A percentile compares a stretch with the other conserved stretches of the same genome.
phyloP scores from a whole-genome alignment of 2,888 invertebrate species.

The Fragum whitleyi region DNA sequence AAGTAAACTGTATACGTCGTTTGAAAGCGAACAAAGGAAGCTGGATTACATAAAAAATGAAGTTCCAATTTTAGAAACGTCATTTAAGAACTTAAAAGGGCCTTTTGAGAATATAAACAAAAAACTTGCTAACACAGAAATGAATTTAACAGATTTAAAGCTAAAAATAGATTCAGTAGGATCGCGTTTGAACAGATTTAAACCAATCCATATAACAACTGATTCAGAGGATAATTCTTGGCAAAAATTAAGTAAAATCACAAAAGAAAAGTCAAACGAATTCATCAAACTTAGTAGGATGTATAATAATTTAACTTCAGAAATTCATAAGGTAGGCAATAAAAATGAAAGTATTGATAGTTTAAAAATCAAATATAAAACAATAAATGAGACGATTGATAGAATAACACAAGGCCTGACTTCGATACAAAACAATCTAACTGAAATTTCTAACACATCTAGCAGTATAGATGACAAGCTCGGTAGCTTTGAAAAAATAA shows the following conservation, averaged over 20 bases:
- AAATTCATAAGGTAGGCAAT: slow-evolving; percentile 40
- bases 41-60: slow-evolving; percentile 36
- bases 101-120: slow-evolving; percentile 37
- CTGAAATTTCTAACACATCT: not conserved
- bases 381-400: slow-evolving; percentile 38
- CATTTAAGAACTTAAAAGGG: slow-evolving; percentile 28
- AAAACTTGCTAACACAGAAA: slow-evolving; percentile 34
- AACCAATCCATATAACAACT: slow-evolving; percentile 52
- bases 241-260: slow-evolving; percentile 22
- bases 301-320: slow-evolving; percentile 27
- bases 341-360: slow-evolving; percentile 36
- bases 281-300: slow-evolving; percentile 32
- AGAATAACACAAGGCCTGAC: slow-evolving; percentile 15
- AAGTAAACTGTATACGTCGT: slow-evolving; percentile 20
- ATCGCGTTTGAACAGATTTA: slow-evolving; percentile 43
- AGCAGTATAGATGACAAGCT: slow-evolving; percentile 23
- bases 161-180: slow-evolving; percentile 31
- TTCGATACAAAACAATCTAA: slow-evolving; percentile 25
- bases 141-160: slow-evolving; percentile 44
- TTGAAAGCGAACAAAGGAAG: slow-evolving; percentile 47
- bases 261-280: slow-evolving; percentile 11
- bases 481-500: slow-evolving; percentile 23
- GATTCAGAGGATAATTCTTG: slow-evolving; percentile 37
- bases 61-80: slow-evolving; percentile 30
- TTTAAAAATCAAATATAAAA: slow-evolving; percentile 27